A percentile compares a stretch with the other conserved stretches of the same genome.
Evolutionary conservation across 2,113 vertebrate species (phyloP).

Genomic region (Nannospalax galili): DNA sequence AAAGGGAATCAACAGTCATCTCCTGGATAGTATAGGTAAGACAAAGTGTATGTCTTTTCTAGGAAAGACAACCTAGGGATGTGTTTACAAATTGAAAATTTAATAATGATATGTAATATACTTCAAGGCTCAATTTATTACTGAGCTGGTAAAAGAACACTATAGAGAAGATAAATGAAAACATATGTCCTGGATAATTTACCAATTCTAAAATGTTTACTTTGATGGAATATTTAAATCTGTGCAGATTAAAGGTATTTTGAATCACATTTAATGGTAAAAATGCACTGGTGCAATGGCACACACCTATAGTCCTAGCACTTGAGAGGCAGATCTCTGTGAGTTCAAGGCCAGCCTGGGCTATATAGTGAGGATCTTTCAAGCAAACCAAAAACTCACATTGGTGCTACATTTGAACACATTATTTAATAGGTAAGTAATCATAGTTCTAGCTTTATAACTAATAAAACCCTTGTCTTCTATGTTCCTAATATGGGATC

Average conservation of each 20-base stretch:
- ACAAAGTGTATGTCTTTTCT: background rate
- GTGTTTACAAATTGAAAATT: background rate
- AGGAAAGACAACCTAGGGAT: background rate
- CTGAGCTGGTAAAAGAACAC: background rate
- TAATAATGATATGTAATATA: background rate
- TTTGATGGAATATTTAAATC: background rate
- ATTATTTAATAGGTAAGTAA: background rate
- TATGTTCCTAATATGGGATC: background rate
- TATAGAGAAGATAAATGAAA: background rate
- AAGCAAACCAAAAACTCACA: background rate
- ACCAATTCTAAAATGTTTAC: slow-evolving; percentile 7
- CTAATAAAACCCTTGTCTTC: background rate
- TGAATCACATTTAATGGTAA: background rate
- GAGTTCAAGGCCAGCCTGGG: too few species aligned
- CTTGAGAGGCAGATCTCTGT: too few species aligned
- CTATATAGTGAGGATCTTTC: too few species aligned
- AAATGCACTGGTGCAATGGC: too few species aligned
- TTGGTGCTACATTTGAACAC: background rate
- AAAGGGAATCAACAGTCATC: background rate
- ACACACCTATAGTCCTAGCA: too few species aligned
- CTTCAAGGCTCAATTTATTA: slow-evolving; percentile 6
- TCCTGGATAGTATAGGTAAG: background rate
- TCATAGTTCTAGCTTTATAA: background rate
- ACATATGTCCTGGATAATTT: background rate
- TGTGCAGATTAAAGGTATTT: background rate